Conservation (phyloP, 2,113 vertebrate genomes). For the Dendrocopos noguchii region DNA sequence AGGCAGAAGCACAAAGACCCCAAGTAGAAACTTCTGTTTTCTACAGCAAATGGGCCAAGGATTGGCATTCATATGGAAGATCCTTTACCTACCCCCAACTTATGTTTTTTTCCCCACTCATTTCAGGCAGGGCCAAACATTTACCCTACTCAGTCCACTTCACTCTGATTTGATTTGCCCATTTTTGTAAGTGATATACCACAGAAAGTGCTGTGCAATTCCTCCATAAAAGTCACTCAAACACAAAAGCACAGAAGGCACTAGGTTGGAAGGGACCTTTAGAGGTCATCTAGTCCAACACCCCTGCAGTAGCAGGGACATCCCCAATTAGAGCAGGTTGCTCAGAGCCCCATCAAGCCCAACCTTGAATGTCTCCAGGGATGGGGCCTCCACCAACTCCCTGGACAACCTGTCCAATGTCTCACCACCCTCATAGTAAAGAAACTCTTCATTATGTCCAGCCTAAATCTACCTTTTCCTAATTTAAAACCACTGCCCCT, state of each 20-base stretch:
- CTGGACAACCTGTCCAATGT: too few species aligned
- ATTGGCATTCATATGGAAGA: neutral
- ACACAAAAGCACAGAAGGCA: neutral
- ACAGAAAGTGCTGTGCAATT: neutral
- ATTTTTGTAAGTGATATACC: neutral
- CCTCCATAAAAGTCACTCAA: neutral
- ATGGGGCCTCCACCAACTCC: too few species aligned
- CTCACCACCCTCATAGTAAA: too few species aligned
- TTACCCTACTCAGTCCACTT: neutral
- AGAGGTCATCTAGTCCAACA: too few species aligned
- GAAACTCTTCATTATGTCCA: too few species aligned
- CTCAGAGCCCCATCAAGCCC: too few species aligned
- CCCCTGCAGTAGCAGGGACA: too few species aligned
- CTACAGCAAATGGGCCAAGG: neutral
- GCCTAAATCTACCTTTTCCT: too few species aligned
- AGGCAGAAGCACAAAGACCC: neutral
- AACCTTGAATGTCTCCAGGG: too few species aligned
- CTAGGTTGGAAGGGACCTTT: too few species aligned
- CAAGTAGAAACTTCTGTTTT: neutral
- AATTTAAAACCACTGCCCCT: too few species aligned
- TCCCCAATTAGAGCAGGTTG: too few species aligned
- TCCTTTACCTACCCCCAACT: neutral
- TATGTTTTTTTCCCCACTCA: neutral
- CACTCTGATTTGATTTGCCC: neutral
- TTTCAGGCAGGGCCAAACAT: neutral